phyloP scores from a whole-genome alignment of 2,888 invertebrate species.

The Philopedon plagiatum region DNA sequence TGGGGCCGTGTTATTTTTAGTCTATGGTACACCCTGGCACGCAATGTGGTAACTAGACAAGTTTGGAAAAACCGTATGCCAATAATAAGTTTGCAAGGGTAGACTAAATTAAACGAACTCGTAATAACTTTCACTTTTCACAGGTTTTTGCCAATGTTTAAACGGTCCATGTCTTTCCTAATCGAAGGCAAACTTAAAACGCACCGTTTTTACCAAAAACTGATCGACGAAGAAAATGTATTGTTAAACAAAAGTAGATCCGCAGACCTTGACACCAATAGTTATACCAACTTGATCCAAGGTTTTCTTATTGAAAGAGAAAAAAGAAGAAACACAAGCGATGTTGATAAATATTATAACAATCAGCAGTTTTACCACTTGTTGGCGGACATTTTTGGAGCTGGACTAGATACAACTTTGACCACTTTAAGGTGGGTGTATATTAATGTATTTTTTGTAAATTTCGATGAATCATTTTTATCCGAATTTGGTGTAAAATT shows the following conservation, averaged over 20 bases:
- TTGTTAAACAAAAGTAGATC: slow-evolving; percentile 40
- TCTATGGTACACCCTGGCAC: too few relatives aligned
- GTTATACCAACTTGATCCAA: slow-evolving; percentile 71
- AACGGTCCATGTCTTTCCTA: slow-evolving; percentile 76
- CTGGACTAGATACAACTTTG: slow-evolving; percentile 87
- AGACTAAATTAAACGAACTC: slow-evolving; percentile 9
- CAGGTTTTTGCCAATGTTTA: slow-evolving; percentile 77
- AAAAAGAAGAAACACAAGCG: slow-evolving; percentile 69
- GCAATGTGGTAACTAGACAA: too few relatives aligned
- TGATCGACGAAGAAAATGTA: slow-evolving; percentile 72
- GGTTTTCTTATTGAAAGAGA: slow-evolving; percentile 76
- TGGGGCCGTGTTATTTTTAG: too few relatives aligned
- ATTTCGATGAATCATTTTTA: slow-evolving; percentile 11
- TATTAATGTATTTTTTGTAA: background rate
- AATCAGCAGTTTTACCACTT: slow-evolving; percentile 81
- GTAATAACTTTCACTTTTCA: slow-evolving; percentile 41
- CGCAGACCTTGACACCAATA: slow-evolving; percentile 44
- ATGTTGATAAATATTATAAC: slow-evolving; percentile 72
- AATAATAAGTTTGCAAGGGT: slow-evolving; percentile 23
- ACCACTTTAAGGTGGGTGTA: slow-evolving; percentile 75
- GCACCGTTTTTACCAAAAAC: slow-evolving; percentile 79
- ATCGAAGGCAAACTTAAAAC: slow-evolving; percentile 80
- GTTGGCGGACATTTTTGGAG: slow-evolving; percentile 87
- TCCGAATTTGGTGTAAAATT: background rate
- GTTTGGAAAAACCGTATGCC: background rate